Percentiles rank a stretch among this genome's conserved stretches.
phyloP scores from a whole-genome alignment of 2,113 vertebrate genomes.

The Hymenochirus boettgeri region DNA sequence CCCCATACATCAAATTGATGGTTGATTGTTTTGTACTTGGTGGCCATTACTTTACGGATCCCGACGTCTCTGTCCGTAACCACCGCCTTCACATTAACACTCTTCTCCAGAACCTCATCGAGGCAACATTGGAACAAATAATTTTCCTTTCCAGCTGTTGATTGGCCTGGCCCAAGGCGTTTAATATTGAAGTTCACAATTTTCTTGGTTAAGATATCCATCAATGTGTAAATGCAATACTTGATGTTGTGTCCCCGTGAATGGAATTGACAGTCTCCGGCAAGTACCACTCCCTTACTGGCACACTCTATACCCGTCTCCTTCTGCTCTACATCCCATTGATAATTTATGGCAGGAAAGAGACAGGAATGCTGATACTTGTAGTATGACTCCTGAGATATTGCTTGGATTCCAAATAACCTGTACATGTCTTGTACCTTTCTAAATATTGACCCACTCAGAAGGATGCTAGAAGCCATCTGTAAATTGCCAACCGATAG shows the following conservation, averaged over 20 bases:
- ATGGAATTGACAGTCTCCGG: not conserved
- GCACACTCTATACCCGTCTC: not conserved
- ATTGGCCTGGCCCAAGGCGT: not conserved
- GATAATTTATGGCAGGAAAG: not conserved
- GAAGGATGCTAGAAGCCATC: not conserved
- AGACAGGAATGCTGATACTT: not conserved
- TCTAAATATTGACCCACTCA: not conserved
- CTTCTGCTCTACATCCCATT: not conserved
- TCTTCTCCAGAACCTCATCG: not conserved
- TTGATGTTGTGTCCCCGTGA: not conserved
- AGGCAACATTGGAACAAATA: not conserved
- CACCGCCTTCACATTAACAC: conserved; percentile 1
- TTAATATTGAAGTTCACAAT: not conserved
- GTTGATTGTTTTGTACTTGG: not conserved
- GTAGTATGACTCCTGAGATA: not conserved
- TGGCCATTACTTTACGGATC: not conserved
- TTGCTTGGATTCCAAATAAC: not conserved
- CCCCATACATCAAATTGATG: conserved; percentile 3
- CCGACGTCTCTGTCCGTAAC: not conserved
- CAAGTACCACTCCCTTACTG: not conserved
- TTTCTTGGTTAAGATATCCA: not conserved
- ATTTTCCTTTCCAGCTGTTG: not conserved
- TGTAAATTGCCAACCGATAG: not conserved
- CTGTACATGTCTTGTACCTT: not conserved
- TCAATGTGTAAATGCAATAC: not conserved